Evolutionary conservation across 2,888 invertebrate genomes (phyloP).

Genomic region (Eristalis intricaria): DNA sequence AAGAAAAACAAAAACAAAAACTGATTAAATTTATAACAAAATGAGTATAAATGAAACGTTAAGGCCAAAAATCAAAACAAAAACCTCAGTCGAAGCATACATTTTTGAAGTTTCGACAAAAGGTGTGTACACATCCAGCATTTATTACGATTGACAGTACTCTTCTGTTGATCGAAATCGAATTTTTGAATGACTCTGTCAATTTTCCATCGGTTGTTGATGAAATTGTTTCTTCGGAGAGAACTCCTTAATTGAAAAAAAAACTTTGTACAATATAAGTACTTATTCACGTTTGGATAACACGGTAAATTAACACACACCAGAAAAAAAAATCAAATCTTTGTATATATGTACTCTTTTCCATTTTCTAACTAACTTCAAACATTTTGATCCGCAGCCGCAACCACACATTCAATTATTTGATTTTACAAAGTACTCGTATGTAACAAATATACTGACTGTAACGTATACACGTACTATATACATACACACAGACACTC

Average conservation of each 20-base stretch:
- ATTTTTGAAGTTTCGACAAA: slow-evolving; percentile 51
- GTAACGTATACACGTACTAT: slow-evolving; percentile 44
- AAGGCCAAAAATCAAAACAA: slow-evolving; percentile 59
- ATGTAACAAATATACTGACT: slow-evolving; percentile 33
- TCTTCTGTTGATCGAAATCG: slow-evolving; percentile 9
- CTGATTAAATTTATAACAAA: background rate
- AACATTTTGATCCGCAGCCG: background rate
- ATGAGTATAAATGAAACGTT: slow-evolving; percentile 14
- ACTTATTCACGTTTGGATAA: slow-evolving; percentile 32
- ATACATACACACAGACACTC: slow-evolving; percentile 26
- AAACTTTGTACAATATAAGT: slow-evolving; percentile 45
- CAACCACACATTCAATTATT: background rate
- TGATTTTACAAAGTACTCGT: slow-evolving; percentile 8
- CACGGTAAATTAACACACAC: slow-evolving; percentile 15
- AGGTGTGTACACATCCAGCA: slow-evolving; percentile 13
- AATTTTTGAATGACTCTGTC: slow-evolving; percentile 41
- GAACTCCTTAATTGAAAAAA: background rate
- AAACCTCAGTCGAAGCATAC: slow-evolving; percentile 47
- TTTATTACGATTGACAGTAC: slow-evolving; percentile 26
- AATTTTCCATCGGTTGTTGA: slow-evolving; percentile 63
- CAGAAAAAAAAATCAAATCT: background rate
- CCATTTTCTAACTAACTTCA: background rate
- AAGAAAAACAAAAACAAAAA: background rate
- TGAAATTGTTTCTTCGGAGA: background rate
- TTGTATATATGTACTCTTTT: background rate